A percentile compares a stretch with the other conserved stretches of the same genome.
phyloP scores from a whole-genome alignment of 2,113 vertebrate species.

The Ctenomys sociabilis region DNA sequence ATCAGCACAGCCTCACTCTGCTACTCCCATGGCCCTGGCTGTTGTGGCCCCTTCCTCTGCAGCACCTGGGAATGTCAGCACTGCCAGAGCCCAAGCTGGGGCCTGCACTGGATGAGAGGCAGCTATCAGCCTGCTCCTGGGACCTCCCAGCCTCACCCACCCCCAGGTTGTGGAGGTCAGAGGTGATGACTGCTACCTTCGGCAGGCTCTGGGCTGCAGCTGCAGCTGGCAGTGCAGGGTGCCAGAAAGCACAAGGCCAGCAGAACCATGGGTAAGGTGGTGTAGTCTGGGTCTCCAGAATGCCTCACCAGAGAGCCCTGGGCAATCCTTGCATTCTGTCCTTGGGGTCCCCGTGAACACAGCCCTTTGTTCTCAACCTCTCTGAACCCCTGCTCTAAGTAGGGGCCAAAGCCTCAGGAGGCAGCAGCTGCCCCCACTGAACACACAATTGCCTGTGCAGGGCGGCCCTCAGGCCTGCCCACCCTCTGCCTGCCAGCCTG shows the following conservation, averaged over 20 bases:
- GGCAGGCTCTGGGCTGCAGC: not conserved
- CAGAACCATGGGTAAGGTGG: not conserved
- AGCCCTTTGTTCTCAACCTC: not conserved
- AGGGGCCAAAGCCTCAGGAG: not conserved
- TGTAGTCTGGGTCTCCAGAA: not conserved
- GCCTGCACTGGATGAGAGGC: fast-evolving
- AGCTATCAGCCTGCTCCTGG: not conserved
- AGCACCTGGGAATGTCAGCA: not conserved
- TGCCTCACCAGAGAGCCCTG: not conserved
- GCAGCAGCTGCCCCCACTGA: not conserved
- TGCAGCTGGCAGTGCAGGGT: too few relatives aligned
- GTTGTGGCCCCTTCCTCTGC: not conserved
- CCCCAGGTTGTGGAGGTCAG: not conserved
- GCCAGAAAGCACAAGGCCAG: not conserved
- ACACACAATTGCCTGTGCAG: fast-evolving
- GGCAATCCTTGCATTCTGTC: too few relatives aligned
- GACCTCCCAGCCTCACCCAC: not conserved
- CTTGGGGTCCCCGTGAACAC: not conserved
- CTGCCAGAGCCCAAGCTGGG: not conserved
- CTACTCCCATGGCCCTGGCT: not conserved
- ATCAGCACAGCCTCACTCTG: not conserved
- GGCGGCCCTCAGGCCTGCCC: not conserved
- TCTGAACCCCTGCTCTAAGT: not conserved
- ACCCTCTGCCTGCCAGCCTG: not conserved
- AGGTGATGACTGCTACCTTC: not conserved